Base-by-base conservation (phyloP, 2,113 vertebrate genomes). In the Jacana jacana region DNA sequence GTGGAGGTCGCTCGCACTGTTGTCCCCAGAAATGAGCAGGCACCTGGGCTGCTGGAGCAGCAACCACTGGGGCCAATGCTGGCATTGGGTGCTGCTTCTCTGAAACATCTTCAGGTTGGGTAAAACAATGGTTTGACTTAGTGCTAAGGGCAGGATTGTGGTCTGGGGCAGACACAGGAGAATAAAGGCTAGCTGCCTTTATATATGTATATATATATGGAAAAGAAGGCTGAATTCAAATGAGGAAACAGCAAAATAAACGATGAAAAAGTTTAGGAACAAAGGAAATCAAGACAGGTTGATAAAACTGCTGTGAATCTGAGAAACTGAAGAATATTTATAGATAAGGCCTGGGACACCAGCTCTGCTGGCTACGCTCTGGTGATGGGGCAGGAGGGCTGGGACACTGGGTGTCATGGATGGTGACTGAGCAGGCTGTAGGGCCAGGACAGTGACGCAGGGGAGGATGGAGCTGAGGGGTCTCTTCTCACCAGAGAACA, bases 1-100 rank as follows among this genome's bases (percentile, higher is more conserved):
- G 24, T 23, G 30, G 20, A 40, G 51, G 31, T 7, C 25, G 49
- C 22, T 55, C 0, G 0, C 4, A 2, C 37, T 60, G 37, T 5
- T 37, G 33, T 27, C 13, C 51, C 57, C 63, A 16, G 57, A 17
- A 40, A 35, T 28, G 33, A 24, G 39, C 10, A 14, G 39, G 20
- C 64, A 70, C 40, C 20, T 14, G 33, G 39, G 30, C 39, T 65
- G 66, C 71, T 2, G 5, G 12, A 35, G 37, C 51, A 76, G 42
- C 48, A 64, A 2, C 33, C 49, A 2, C 25, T 60, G 58, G 30
- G n/a, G 40, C 48, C 48, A 70, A 35, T 24, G 10, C 40, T 35
- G 27, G 16, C 44, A 16, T 37, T 35, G 27, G 17, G 7, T 3
- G 0, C 55, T 73, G 40, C 65, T 52, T 54, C 27, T 17, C 65